These are phyloP conservation scores for Lucifuga dentata DNA, from an alignment of 2,113 vertebrate species.

Conservation along the genomic window DNA sequence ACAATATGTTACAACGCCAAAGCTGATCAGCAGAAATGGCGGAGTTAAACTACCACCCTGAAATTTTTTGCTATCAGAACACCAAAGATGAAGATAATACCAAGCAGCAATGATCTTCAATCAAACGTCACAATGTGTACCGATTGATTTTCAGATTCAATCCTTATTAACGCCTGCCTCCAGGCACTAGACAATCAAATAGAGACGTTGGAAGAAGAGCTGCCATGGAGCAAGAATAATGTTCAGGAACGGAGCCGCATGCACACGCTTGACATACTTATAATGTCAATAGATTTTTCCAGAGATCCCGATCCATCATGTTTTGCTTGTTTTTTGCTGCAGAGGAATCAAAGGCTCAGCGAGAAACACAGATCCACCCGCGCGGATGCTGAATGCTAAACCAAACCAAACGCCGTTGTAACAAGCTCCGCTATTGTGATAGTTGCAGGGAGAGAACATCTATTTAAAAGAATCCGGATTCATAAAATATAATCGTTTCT, in stretches of 20 bases:
- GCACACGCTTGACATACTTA: conserved; percentile 10
- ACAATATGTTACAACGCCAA: no score
- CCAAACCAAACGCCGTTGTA: conserved; percentile 23
- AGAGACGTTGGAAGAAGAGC: conserved; percentile 12
- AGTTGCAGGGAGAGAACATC: conserved; percentile 26
- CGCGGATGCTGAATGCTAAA: conserved; percentile 35
- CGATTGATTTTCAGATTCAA: conserved; percentile 57
- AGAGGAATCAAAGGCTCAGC: conserved; percentile 46
- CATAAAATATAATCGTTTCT: conserved; percentile 46
- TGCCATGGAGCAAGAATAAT: no score
- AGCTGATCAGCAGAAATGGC: no score
- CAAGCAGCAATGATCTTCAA: conserved; percentile 25
- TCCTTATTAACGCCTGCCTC: conserved; percentile 46
- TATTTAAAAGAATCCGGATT: conserved; percentile 47
- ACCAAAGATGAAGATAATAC: conserved; percentile 34
- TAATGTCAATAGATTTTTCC: conserved; percentile 21
- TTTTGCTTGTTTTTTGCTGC: conserved; percentile 58
- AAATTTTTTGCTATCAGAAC: conserved; percentile 38
- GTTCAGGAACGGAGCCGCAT: conserved; percentile 7
- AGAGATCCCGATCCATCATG: conserved; percentile 57
- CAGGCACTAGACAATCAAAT: conserved; percentile 24
- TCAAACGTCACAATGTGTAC: conserved; percentile 42
- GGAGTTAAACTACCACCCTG: conserved; percentile 40
- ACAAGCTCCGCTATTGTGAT: conserved; percentile 21
- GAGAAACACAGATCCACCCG: conserved; percentile 35